These are phyloP conservation scores for Drosophila meridiana DNA, from an alignment of 2,888 invertebrate genomes.

Conservation along the genomic window DNA sequence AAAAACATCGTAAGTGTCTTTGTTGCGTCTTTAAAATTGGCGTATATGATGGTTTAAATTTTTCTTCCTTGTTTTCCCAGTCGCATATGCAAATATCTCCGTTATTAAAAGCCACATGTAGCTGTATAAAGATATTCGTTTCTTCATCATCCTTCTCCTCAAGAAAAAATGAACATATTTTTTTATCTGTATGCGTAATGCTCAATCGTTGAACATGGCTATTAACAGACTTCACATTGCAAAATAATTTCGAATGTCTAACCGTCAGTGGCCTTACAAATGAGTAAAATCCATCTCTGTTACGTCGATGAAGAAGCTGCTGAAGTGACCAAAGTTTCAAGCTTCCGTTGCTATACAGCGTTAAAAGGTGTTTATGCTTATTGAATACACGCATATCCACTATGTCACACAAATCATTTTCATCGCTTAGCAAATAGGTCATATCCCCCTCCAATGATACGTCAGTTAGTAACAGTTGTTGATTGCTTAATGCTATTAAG, in stretches of 20 bases:
- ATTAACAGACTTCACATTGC: constrained; percentile 54
- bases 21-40: constrained; percentile 60
- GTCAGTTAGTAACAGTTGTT: constrained; percentile 79
- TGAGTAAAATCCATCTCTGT: background rate
- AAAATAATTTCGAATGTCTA: constrained; percentile 16
- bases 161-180: constrained; percentile 56
- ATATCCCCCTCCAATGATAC: constrained; percentile 80
- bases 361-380: constrained; percentile 76
- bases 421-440: constrained; percentile 70
- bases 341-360: constrained; percentile 80
- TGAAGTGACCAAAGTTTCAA: constrained; percentile 82
- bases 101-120: constrained; percentile 76
- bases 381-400: constrained; percentile 76
- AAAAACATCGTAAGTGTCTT: constrained; percentile 66
- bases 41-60: constrained; percentile 63
- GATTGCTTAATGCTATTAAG: constrained; percentile 76
- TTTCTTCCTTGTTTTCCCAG: constrained; percentile 67
- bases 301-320: constrained; percentile 19
- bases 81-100: constrained; percentile 79
- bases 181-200: constrained; percentile 20
- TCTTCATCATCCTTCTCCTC: constrained; percentile 46
- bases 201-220: constrained; percentile 30
- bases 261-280: background rate
- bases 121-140: constrained; percentile 36
- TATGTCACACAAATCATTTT: constrained; percentile 57